phyloP scores from a whole-genome alignment of 2,888 invertebrate genomes.

The Pterostichus niger region DNA sequence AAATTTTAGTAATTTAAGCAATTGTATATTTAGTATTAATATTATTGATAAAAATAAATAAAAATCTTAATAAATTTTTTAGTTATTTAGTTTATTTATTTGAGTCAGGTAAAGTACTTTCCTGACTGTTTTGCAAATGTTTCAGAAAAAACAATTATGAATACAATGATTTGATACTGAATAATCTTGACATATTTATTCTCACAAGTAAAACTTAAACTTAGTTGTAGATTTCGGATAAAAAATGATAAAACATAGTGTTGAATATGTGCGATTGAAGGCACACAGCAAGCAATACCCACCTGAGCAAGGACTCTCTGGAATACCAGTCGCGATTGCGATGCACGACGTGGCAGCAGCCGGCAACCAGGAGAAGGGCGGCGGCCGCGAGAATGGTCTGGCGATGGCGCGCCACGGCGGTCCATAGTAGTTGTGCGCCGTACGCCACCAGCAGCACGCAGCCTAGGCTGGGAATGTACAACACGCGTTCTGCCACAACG shows the following conservation, averaged over 20 bases:
- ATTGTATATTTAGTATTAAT: no score
- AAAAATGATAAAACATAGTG: background rate
- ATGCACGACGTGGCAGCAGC: constrained; percentile 83
- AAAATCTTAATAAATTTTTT: no score
- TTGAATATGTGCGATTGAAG: background rate
- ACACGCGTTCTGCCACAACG: constrained; percentile 91
- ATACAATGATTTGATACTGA: no score
- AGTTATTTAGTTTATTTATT: no score
- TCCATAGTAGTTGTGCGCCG: constrained; percentile 85
- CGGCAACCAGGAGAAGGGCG: constrained; percentile 81
- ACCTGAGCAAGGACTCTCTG: constrained; percentile 88
- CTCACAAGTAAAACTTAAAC: background rate
- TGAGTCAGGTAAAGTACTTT: no score
- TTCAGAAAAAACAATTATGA: no score
- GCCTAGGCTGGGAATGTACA: constrained; percentile 93
- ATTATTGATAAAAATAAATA: no score
- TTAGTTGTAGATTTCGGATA: constrained; percentile 14
- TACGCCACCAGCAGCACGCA: constrained; percentile 88
- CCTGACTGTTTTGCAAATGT: no score
- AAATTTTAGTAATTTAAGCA: no score
- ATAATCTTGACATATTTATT: background rate
- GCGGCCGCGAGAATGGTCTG: constrained; percentile 79
- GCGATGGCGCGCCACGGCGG: constrained; percentile 77
- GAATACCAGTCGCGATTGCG: constrained; percentile 89
- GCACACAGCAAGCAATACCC: constrained; percentile 69